phyloP scores from a whole-genome alignment of 2,797 vertebrate genomes.

The Typhlichthys subterraneus region DNA sequence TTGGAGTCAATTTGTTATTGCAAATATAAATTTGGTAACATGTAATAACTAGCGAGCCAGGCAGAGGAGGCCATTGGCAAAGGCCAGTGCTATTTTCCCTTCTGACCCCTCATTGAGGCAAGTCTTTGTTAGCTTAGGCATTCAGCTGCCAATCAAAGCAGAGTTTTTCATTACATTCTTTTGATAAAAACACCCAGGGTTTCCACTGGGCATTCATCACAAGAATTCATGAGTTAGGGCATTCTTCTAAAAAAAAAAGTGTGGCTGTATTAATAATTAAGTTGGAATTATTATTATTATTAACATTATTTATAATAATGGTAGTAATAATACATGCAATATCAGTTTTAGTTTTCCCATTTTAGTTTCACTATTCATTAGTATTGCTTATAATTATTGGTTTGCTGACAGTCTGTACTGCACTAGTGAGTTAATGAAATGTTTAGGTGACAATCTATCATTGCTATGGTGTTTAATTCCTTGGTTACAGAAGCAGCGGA shows the following conservation, averaged over 20 bases:
- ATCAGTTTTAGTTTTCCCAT: too few species aligned
- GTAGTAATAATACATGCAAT: too few species aligned
- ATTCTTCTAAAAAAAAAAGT: slow-evolving; percentile 30
- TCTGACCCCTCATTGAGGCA: slow-evolving; percentile 74
- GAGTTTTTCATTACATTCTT: slow-evolving; percentile 85
- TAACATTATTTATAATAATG: too few species aligned
- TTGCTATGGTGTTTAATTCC: slow-evolving; percentile 21
- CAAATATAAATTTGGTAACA: slow-evolving; percentile 85
- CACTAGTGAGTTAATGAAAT: background rate
- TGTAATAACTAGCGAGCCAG: slow-evolving; percentile 80
- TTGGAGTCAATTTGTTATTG: slow-evolving; percentile 86
- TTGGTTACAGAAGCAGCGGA: slow-evolving; percentile 35
- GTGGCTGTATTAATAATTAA: too few species aligned
- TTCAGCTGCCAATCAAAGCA: slow-evolving; percentile 87
- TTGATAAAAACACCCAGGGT: slow-evolving; percentile 68
- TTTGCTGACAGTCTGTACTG: background rate
- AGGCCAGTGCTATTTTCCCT: slow-evolving; percentile 83
- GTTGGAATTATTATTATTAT: too few species aligned
- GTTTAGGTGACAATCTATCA: slow-evolving; percentile 26
- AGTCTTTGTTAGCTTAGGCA: slow-evolving; percentile 79
- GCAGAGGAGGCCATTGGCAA: slow-evolving; percentile 76
- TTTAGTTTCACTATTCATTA: too few species aligned
- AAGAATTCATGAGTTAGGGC: slow-evolving; percentile 60
- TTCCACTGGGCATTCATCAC: slow-evolving; percentile 62
- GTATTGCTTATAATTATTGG: background rate